These are phyloP conservation scores for Ciconia maguari DNA, from an alignment of 2,113 vertebrate genomes.

Conservation along the genomic window DNA sequence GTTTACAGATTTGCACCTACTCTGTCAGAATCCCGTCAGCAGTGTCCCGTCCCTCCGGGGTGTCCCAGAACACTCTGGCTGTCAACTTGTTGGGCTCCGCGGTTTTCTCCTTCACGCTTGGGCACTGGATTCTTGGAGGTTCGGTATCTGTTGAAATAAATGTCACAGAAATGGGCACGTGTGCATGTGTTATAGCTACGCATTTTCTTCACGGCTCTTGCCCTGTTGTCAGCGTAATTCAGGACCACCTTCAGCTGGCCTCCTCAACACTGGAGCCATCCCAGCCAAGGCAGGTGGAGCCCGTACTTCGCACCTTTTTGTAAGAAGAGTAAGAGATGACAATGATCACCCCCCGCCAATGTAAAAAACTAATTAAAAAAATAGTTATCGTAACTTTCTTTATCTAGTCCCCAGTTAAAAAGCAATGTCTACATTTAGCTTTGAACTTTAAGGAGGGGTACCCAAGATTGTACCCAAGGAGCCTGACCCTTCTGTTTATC, in stretches of 20 bases:
- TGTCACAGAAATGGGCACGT: not conserved
- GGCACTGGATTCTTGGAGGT: constrained; percentile 92
- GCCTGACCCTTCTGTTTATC: not conserved
- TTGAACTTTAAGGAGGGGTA: not conserved
- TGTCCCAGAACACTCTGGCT: constrained; percentile 93
- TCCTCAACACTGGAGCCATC: not conserved
- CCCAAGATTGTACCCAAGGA: not conserved
- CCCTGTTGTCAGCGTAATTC: not conserved
- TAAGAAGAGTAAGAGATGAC: not conserved
- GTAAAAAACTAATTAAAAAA: not conserved
- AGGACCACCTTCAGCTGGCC: not conserved
- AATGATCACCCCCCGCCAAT: not conserved
- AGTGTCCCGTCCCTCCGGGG: constrained; percentile 91
- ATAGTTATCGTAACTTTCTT: not conserved
- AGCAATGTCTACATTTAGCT: not conserved
- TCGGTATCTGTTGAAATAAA: constrained; percentile 81
- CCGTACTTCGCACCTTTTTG: not conserved
- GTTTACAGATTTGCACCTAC: constrained; percentile 70
- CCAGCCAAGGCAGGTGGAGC: not conserved
- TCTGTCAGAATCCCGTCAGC: constrained; percentile 98
- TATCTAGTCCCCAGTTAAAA: not conserved
- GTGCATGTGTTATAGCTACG: not conserved
- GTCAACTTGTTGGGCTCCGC: constrained; percentile 94
- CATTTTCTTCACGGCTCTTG: not conserved
- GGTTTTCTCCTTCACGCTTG: constrained; percentile 88